phyloP scores from a whole-genome alignment of 1,140 invertebrate genomes.

The Scaptomyza montana region DNA sequence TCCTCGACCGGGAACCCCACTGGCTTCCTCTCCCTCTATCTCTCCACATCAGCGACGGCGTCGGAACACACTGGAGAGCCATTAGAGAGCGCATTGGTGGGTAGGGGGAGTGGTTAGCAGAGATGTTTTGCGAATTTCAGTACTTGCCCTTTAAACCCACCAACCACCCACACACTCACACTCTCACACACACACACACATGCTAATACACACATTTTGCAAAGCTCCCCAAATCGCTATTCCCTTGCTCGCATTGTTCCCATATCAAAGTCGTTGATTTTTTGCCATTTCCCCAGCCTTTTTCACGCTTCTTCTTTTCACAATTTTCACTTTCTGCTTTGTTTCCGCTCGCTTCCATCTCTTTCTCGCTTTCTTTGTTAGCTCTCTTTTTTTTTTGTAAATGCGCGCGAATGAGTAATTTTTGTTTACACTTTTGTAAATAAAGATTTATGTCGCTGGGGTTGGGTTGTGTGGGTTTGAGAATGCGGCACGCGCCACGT shows the following conservation, averaged over 20 bases:
- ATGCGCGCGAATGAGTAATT: conserved; percentile 78
- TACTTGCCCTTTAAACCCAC: background rate
- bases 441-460: conserved; percentile 77
- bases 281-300: conserved; percentile 74
- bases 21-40: background rate
- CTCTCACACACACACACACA: conserved; percentile 41
- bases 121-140: conserved; percentile 37
- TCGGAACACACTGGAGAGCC: conserved; percentile 73
- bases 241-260: conserved; percentile 43
- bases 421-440: conserved; percentile 82
- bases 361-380: background rate
- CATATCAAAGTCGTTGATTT: conserved; percentile 72
- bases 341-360: conserved; percentile 15
- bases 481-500: conserved; percentile 64
- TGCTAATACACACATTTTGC: conserved; percentile 71
- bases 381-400: conserved; percentile 12
- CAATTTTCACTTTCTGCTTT: conserved; percentile 20
- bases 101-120: background rate
- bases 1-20: background rate
- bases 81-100: conserved; percentile 57
- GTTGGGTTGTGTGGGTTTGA: conserved; percentile 11
- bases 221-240: background rate
- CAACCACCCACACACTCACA: background rate
- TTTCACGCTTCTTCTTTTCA: conserved; percentile 51
- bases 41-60: conserved; percentile 14